Conservation (phyloP, 2,888 invertebrate species). For the Orchesella flavescens region DNA sequence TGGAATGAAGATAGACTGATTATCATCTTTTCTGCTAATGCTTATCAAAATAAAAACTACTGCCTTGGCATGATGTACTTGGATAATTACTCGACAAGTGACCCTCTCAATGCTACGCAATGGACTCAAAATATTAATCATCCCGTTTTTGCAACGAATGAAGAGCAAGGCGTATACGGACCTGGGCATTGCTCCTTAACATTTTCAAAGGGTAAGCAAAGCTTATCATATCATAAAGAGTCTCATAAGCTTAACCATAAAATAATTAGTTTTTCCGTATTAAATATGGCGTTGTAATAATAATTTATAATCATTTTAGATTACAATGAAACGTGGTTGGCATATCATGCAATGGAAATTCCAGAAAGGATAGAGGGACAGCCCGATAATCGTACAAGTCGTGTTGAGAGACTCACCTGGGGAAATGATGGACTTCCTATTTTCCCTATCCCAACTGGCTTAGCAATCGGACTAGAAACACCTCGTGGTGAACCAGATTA, state of each 20-base stretch:
- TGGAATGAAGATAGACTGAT: conserved; percentile 51
- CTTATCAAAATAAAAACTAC: conserved; percentile 57
- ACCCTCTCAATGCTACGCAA: conserved; percentile 53
- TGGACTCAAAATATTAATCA: conserved; percentile 44
- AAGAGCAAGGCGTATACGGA: conserved; percentile 49
- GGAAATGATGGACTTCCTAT: conserved; percentile 42
- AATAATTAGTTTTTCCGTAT: too few species aligned
- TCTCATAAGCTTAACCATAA: too few species aligned
- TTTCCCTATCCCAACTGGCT: conserved; percentile 41
- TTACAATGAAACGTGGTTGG: conserved; percentile 40
- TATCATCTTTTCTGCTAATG: conserved; percentile 59
- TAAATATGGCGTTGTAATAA: too few species aligned
- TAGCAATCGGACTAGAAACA: conserved; percentile 23
- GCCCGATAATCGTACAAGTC: conserved; percentile 54
- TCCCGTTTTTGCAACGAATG: conserved; percentile 52
- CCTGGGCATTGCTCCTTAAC: conserved; percentile 57
- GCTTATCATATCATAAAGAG: too few species aligned
- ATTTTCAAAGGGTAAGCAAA: conserved; percentile 39
- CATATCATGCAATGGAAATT: conserved; percentile 59
- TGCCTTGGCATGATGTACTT: conserved; percentile 68
- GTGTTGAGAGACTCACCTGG: conserved; percentile 42
- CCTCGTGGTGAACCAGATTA: conserved; percentile 41
- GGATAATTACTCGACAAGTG: conserved; percentile 51
- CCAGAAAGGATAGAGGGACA: conserved; percentile 43
- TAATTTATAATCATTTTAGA: conserved; percentile 12